Evolutionary conservation across 1,140 invertebrate genomes (phyloP).

Genomic region (Zaprionus davidi): DNA sequence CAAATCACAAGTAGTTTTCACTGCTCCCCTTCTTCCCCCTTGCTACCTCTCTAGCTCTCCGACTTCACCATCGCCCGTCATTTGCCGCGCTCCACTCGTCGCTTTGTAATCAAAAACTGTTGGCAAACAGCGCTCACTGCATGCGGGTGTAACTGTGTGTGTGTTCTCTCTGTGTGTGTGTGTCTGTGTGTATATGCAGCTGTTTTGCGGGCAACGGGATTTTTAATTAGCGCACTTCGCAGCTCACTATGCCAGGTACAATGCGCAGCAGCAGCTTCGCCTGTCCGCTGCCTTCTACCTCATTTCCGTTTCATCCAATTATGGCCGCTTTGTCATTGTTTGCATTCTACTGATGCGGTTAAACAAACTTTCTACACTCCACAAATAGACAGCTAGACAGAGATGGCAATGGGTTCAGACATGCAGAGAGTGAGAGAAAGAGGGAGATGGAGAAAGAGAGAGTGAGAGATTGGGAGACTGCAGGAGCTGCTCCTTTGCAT

Average conservation of each 20-base stretch:
- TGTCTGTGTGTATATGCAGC: neutral
- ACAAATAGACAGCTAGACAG: conserved; percentile 12
- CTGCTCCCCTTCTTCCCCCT: neutral
- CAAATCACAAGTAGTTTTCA: conserved; percentile 18
- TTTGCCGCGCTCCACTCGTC: neutral
- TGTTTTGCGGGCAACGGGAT: conserved; percentile 41
- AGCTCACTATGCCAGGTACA: conserved; percentile 45
- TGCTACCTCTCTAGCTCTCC: neutral
- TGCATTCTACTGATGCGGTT: conserved; percentile 49
- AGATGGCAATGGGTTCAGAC: neutral
- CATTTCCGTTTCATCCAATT: conserved; percentile 62
- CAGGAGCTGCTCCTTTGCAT: conserved; percentile 1
- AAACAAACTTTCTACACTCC: conserved; percentile 31
- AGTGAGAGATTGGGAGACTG: neutral
- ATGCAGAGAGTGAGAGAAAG: neutral
- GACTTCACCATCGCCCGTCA: neutral
- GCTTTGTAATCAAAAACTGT: conserved; percentile 46
- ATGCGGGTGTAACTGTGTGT: neutral
- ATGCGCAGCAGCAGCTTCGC: conserved; percentile 12
- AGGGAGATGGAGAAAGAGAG: neutral
- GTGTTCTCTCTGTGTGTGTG: neutral
- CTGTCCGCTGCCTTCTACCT: conserved; percentile 37
- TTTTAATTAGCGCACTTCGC: conserved; percentile 65
- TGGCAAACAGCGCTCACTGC: conserved; percentile 19
- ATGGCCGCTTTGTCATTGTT: conserved; percentile 56